Evolutionary conservation across 2,797 vertebrate species (phyloP).

Genomic region (Rhinella marina): DNA sequence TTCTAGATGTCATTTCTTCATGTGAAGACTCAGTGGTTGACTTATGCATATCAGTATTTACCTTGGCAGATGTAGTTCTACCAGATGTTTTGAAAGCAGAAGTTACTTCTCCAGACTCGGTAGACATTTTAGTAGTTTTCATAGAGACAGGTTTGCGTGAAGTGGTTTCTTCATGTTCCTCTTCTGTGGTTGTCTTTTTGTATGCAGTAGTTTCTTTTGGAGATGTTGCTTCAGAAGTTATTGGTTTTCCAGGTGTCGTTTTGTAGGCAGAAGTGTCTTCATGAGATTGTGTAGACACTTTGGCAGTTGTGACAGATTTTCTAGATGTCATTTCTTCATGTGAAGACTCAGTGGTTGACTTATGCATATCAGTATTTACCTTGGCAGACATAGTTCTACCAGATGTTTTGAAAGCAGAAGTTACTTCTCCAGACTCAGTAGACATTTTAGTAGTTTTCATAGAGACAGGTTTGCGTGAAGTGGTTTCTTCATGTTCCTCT

Average conservation of each 20-base stretch:
- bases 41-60: too few species aligned
- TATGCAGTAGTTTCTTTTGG: too few species aligned
- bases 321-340: neutral
- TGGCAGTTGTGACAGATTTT: neutral
- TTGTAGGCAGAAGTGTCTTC: neutral
- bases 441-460: slow-evolving; percentile 39
- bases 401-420: slow-evolving; percentile 16
- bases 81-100: too few species aligned
- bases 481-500: neutral
- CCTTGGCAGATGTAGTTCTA: too few species aligned
- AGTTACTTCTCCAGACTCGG: too few species aligned
- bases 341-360: neutral
- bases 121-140: too few species aligned
- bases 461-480: neutral
- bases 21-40: too few species aligned
- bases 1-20: too few species aligned
- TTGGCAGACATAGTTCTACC: neutral
- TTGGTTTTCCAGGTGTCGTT: too few species aligned
- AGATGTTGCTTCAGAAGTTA: neutral
- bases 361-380: neutral
- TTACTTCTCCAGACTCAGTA: slow-evolving; percentile 6
- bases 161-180: too few species aligned
- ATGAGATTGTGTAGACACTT: neutral
- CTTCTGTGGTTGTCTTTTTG: too few species aligned
- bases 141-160: too few species aligned